A percentile compares a stretch with the other conserved stretches of the same genome.
Conservation (phyloP, 1,140 invertebrate genomes). For the Brachionus rubens region DNA sequence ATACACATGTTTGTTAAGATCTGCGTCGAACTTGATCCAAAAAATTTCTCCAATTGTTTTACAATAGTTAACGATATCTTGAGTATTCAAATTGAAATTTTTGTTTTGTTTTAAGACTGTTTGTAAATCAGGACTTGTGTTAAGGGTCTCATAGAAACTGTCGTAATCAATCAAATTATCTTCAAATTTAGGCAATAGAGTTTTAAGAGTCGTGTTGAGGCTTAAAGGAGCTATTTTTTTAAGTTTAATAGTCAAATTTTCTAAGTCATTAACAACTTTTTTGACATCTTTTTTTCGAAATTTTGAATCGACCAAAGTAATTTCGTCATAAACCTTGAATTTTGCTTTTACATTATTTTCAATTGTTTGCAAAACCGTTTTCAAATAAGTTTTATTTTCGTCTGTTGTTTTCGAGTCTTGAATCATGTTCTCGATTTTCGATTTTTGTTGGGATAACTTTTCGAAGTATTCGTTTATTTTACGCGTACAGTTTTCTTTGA, state of each 20-base stretch:
- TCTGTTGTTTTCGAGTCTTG: constrained; percentile 10
- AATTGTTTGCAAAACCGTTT: not conserved
- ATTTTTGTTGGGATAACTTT: not conserved
- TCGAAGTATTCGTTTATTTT: constrained; percentile 52
- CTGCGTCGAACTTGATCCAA: constrained; percentile 52
- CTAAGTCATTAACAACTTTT: constrained; percentile 53
- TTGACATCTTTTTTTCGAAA: constrained; percentile 48
- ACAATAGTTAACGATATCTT: constrained; percentile 53
- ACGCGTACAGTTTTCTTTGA: constrained; percentile 49
- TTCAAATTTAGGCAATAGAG: constrained; percentile 51
- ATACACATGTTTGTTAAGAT: constrained; percentile 52
- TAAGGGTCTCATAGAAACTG: not conserved
- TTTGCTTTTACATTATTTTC: not conserved
- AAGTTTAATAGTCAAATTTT: constrained; percentile 53
- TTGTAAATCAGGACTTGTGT: constrained; percentile 51
- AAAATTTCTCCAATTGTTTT: constrained; percentile 56
- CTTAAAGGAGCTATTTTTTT: constrained; percentile 54
- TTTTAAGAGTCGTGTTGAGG: constrained; percentile 51
- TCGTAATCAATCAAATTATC: constrained; percentile 51
- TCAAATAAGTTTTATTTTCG: constrained; percentile 17
- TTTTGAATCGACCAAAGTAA: constrained; percentile 27
- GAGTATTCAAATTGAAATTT: constrained; percentile 49
- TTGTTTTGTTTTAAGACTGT: constrained; percentile 50
- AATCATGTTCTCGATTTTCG: constrained; percentile 10
- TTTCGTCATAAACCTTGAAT: not conserved